A percentile compares a stretch with the other conserved stretches of the same genome.
phyloP scores from a whole-genome alignment of 2,797 vertebrate species.

The Myiotriccus ornatus region DNA sequence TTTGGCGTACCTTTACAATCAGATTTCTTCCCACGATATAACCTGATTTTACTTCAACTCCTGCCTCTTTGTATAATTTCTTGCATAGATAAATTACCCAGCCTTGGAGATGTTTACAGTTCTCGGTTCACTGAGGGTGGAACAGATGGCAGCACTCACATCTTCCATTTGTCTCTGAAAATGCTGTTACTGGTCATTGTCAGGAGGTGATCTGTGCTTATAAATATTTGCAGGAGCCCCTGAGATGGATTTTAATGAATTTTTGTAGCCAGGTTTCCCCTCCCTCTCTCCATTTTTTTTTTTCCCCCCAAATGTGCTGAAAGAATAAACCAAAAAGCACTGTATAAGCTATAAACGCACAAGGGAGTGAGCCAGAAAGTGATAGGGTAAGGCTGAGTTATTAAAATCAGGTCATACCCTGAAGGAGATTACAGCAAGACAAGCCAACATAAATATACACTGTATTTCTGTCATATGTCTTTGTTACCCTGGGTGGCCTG shows the following conservation, averaged over 20 bases:
- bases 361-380: conserved; percentile 40
- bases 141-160: neutral
- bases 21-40: neutral
- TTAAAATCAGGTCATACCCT: conserved; percentile 29
- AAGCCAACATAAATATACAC: conserved; percentile 48
- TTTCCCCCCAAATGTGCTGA: neutral
- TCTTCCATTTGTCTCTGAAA: conserved; percentile 3
- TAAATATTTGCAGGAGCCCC: neutral
- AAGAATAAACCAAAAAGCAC: neutral
- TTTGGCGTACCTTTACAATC: neutral
- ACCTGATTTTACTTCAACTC: neutral
- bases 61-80: neutral
- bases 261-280: neutral
- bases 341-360: neutral
- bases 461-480: conserved; percentile 29
- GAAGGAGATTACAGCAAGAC: conserved; percentile 19
- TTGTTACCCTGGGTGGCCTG: conserved; percentile 46
- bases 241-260: neutral
- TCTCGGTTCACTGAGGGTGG: neutral
- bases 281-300: neutral
- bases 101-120: neutral
- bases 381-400: conserved; percentile 36
- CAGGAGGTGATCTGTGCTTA: neutral
- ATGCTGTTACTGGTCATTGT: neutral
- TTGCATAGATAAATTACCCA: neutral